These are phyloP conservation scores for Eublepharis macularius DNA, from an alignment of 2,113 vertebrate species.

Conservation along the genomic window DNA sequence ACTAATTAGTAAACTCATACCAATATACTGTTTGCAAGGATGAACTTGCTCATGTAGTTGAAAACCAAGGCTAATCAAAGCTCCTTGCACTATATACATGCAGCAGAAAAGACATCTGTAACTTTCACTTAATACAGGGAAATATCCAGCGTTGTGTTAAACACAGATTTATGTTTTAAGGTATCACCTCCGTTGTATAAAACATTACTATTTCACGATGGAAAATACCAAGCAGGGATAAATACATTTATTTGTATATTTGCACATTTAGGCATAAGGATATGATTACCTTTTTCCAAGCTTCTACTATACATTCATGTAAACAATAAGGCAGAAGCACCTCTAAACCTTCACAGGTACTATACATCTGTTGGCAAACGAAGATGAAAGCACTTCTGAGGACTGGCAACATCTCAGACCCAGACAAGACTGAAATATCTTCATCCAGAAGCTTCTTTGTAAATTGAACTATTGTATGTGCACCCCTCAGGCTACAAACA, in stretches of 20 bases:
- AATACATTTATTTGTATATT: background rate
- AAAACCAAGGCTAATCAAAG: too few relatives aligned
- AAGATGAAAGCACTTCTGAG: conserved; percentile 92
- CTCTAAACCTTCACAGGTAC: conserved; percentile 91
- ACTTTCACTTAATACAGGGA: background rate
- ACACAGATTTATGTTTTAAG: background rate
- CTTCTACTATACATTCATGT: conserved; percentile 81
- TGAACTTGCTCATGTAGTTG: background rate
- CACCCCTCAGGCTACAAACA: conserved; percentile 80
- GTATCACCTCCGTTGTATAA: background rate
- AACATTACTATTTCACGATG: background rate
- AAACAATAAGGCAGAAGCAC: conserved; percentile 82
- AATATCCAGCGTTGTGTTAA: background rate
- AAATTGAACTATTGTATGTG: conserved; percentile 84
- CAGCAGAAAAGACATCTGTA: background rate
- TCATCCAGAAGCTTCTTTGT: conserved; percentile 87
- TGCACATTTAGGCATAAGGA: background rate
- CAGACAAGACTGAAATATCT: conserved; percentile 70
- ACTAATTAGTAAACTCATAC: background rate
- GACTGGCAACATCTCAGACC: conserved; percentile 65
- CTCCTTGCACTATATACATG: background rate
- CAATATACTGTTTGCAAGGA: background rate
- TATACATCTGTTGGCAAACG: conserved; percentile 90
- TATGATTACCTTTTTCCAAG: conserved; percentile 88
- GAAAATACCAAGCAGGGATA: background rate